These are phyloP conservation scores for Noctua janthe DNA, from an alignment of 2,888 invertebrate species.

Conservation along the genomic window DNA sequence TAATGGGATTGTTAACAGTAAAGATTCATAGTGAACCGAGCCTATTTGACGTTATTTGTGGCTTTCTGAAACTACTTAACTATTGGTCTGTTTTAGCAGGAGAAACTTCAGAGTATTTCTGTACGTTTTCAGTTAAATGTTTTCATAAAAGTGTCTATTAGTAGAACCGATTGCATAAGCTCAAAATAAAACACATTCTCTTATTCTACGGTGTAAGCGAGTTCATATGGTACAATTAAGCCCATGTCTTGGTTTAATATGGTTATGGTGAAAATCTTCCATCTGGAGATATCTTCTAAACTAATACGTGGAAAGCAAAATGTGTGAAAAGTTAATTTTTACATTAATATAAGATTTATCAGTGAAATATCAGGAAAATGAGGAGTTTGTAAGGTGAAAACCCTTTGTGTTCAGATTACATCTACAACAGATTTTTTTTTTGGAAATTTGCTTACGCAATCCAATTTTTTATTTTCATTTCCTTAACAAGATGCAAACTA, in stretches of 20 bases:
- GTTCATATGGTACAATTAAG: background rate
- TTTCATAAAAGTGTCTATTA: background rate
- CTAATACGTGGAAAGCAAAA: background rate
- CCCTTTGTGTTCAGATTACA: background rate
- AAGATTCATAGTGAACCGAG: conserved; percentile 38
- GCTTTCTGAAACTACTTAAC: conserved; percentile 14
- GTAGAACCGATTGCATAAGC: background rate
- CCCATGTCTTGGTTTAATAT: background rate
- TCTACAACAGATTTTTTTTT: too few relatives aligned
- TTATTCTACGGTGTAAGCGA: background rate
- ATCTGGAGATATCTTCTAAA: background rate
- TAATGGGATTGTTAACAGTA: conserved; percentile 62
- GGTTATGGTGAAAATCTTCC: background rate
- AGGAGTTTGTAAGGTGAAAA: background rate
- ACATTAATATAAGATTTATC: background rate
- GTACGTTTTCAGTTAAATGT: background rate
- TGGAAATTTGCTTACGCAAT: background rate
- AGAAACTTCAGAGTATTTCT: background rate
- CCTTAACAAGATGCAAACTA: conserved; percentile 30
- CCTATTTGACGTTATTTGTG: conserved; percentile 21
- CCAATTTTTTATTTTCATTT: background rate
- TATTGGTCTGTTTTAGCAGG: background rate
- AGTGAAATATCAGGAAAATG: background rate
- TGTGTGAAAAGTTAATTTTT: background rate
- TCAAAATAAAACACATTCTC: background rate